Base-by-base conservation (phyloP, 2,113 vertebrate genomes). In the Campylomormyrus numenius region DNA sequence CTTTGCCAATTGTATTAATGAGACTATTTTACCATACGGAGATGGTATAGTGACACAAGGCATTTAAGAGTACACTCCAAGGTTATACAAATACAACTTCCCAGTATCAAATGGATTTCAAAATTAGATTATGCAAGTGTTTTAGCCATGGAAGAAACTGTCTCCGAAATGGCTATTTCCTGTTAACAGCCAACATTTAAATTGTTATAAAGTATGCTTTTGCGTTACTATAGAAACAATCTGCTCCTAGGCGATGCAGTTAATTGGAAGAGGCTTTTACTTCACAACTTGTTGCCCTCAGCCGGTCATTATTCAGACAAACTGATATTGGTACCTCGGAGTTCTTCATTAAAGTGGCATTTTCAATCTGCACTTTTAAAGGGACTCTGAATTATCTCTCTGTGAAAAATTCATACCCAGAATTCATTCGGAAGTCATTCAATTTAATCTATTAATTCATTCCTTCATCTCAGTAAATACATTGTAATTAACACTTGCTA, bases 201-300 rank as follows among this genome's bases (percentile, higher is more conserved):
- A 66, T 24, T 62, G 6, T 31, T 48, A n/a, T 48, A 48, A 48
- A 46, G 39, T 7, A 85, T 85, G 42, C 17, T 42, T 39, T 42
- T 42, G 45, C 24, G 88, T 83, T 89, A 77, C 66, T 58, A 83
- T 83, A 27, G 88, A 89, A 89, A 77, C 70, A 89, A 21, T 21
- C n/a, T 13, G 70, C 77, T 83, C 70, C 19, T 49, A 80, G n/a
- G 88, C 66, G 35, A 39, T 27, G 19, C 3, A 85, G 39, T 11
- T 89, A 52, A 83, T 80, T 89, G 46, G 88, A 39, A 89, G 27
- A 80, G 10, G 3, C 49, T 52, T 87, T 87, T 87, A 87, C 85
- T 87, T 87, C 49, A 27, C 49, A 87, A 87, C 49, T 87, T 21
- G 83, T 49, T 85, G 35, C 35, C 74, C 74, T 80, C 35, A 77